Evolutionary conservation across 1,140 invertebrate species (phyloP).

Genomic region (Eueides isabella): DNA sequence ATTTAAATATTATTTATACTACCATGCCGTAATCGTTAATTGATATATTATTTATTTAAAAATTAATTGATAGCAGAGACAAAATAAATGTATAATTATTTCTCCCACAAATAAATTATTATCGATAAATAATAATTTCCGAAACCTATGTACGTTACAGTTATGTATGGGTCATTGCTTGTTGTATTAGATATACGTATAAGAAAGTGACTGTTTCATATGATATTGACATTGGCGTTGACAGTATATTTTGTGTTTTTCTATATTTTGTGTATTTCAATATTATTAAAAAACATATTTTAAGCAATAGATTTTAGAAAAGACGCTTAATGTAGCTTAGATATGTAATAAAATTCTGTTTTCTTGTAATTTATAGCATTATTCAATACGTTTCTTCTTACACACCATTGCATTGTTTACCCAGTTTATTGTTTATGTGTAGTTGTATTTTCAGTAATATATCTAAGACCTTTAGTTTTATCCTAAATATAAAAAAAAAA

Average conservation of each 20-base stretch:
- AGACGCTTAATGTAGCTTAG: neutral
- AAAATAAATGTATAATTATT: no score
- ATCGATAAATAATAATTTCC: no score
- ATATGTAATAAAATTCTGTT: neutral
- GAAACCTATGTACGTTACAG: no score
- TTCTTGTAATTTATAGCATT: neutral
- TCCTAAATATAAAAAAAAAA: neutral
- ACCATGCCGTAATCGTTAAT: no score
- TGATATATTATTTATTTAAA: no score
- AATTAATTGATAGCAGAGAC: no score
- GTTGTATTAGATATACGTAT: neutral
- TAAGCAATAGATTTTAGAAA: neutral
- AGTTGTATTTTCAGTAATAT: neutral
- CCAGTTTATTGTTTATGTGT: neutral
- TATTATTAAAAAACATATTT: neutral
- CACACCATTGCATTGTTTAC: conserved; percentile 1
- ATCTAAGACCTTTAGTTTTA: neutral
- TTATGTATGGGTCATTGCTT: no score
- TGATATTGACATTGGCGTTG: conserved; percentile 15
- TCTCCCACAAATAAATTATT: no score
- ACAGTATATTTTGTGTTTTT: neutral
- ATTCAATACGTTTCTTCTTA: neutral
- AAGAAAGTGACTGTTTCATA: conserved; percentile 3
- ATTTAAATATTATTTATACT: no score
- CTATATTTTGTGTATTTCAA: neutral